Evolutionary conservation across 2,113 vertebrate species (phyloP).

Genomic region (Oryzias melastigma): DNA sequence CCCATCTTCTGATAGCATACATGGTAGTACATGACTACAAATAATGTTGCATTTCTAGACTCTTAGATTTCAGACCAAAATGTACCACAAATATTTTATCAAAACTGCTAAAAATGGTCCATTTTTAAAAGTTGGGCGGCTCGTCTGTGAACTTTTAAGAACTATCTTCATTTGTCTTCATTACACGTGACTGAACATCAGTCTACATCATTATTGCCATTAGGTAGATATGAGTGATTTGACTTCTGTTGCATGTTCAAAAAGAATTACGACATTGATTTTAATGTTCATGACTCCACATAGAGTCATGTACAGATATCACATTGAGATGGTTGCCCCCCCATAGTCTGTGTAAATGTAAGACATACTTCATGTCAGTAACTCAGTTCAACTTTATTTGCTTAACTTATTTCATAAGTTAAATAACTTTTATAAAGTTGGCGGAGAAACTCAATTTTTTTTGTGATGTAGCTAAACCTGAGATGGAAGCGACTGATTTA

Average conservation of each 20-base stretch:
- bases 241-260: slow-evolving; percentile 5
- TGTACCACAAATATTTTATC: not conserved
- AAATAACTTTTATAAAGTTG: not conserved
- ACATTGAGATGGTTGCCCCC: not conserved
- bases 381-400: slow-evolving; percentile 18
- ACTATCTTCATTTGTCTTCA: slow-evolving; percentile 9
- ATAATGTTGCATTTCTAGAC: not conserved
- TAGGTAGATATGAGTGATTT: slow-evolving; percentile 1
- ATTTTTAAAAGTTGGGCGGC: not conserved
- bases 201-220: slow-evolving; percentile 11
- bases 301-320: slow-evolving; percentile 35
- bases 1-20: not conserved
- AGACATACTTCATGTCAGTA: slow-evolving; percentile 17
- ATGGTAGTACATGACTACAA: not conserved
- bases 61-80: not conserved
- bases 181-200: slow-evolving; percentile 17
- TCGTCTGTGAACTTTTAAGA: not conserved
- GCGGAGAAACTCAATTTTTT: slow-evolving; percentile 1
- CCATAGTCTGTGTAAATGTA: slow-evolving; percentile 8
- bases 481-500: slow-evolving; percentile 25
- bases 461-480: slow-evolving; percentile 10
- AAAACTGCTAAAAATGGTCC: not conserved
- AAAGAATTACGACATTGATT: slow-evolving; percentile 1
- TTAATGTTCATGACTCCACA: slow-evolving; percentile 14
- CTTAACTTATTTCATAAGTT: slow-evolving; percentile 22